Percentiles rank a stretch among this genome's conserved stretches.
Conservation (phyloP, 1,140 invertebrate species). For the Contarinia nasturtii region DNA sequence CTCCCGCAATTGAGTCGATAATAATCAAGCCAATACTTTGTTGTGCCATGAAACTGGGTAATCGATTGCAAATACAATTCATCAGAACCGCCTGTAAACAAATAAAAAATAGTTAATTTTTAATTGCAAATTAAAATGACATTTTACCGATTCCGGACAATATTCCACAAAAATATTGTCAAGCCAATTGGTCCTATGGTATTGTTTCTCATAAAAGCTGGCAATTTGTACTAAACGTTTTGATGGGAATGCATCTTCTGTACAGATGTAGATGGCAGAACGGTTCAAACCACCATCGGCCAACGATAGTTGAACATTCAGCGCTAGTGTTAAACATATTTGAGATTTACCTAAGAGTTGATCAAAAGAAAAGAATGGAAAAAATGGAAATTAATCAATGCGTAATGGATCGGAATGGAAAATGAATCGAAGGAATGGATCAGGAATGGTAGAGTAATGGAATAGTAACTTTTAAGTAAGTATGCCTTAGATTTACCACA, state of each 20-base stretch:
- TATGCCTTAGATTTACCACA: too few species aligned
- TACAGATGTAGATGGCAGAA: conserved; percentile 57
- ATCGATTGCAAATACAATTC: conserved; percentile 29
- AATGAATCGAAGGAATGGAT: too few species aligned
- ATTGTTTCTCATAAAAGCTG: conserved; percentile 8
- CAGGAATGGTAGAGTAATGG: too few species aligned
- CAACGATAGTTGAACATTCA: conserved; percentile 19
- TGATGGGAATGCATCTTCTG: conserved; percentile 54
- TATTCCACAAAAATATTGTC: neutral
- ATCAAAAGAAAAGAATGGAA: too few species aligned
- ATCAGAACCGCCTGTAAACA: conserved; percentile 32
- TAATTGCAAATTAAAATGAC: too few species aligned
- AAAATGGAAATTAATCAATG: too few species aligned
- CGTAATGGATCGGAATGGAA: too few species aligned
- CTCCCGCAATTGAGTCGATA: conserved; percentile 55
- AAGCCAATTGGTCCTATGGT: neutral
- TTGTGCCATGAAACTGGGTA: conserved; percentile 27
- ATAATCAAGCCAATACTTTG: conserved; percentile 41
- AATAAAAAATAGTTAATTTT: too few species aligned
- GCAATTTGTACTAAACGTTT: conserved; percentile 36
- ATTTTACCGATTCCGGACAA: neutral
- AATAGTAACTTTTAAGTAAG: too few species aligned
- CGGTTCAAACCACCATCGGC: conserved; percentile 15
- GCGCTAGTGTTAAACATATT: conserved; percentile 50
- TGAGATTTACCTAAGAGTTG: too few species aligned